A percentile compares a stretch with the other conserved stretches of the same genome.
Conservation (phyloP, 2,888 invertebrate species). For the Eucera pruinosa region DNA sequence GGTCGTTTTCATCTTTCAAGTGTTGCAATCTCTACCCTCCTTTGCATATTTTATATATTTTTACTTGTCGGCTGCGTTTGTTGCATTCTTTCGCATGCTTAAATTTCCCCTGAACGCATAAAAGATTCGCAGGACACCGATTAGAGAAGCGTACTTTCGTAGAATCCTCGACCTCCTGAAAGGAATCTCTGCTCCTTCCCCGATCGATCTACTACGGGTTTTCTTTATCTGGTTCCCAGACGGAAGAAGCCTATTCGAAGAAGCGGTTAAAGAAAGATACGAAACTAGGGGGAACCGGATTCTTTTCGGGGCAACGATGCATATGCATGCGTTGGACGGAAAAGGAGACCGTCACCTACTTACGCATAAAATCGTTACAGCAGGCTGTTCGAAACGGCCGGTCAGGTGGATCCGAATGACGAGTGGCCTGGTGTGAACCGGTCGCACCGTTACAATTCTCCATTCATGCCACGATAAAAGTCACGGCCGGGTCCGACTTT, state of each 20-base stretch:
- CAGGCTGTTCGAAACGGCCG: conserved; percentile 17
- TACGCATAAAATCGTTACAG: conserved; percentile 43
- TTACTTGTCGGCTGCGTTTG: too few relatives aligned
- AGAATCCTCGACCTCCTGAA: too few relatives aligned
- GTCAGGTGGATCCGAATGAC: conserved; percentile 60
- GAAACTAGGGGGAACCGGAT: conserved; percentile 5
- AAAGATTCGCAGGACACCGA: too few relatives aligned
- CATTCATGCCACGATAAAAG: conserved; percentile 55
- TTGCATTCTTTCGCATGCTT: too few relatives aligned
- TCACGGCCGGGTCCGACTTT: conserved; percentile 36
- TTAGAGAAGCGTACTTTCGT: too few relatives aligned
- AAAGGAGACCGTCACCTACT: conserved; percentile 60
- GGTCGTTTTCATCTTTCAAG: too few relatives aligned
- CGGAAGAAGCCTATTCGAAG: neutral
- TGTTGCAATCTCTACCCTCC: too few relatives aligned
- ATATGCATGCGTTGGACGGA: conserved; percentile 34
- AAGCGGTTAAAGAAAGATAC: neutral
- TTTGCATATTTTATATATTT: too few relatives aligned
- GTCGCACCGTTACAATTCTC: conserved; percentile 64
- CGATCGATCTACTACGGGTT: too few relatives aligned
- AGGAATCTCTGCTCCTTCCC: too few relatives aligned
- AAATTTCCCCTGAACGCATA: too few relatives aligned
- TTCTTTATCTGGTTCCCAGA: neutral
- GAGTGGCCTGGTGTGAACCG: conserved; percentile 60
- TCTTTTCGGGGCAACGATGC: conserved; percentile 34